Conservation (phyloP, 2,888 invertebrate genomes). For the Lithosia quadra region DNA sequence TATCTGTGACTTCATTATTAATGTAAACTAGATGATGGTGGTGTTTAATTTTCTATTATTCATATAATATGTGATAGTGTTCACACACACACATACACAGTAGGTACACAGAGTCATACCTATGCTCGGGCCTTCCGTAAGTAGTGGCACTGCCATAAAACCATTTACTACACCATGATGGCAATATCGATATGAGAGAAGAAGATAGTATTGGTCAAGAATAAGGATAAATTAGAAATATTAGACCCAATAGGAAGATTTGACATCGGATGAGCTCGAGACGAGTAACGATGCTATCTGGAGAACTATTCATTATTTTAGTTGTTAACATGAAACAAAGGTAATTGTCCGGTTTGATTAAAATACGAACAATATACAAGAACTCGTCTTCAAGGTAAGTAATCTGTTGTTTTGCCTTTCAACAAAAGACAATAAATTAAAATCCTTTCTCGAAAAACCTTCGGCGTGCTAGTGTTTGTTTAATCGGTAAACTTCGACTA, state of each 20-base stretch:
- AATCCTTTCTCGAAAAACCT: conserved; percentile 30
- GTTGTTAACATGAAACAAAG: too few species aligned
- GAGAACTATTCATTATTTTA: too few species aligned
- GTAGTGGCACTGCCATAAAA: too few species aligned
- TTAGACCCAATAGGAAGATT: too few species aligned
- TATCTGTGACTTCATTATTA: conserved; percentile 12
- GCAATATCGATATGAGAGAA: too few species aligned
- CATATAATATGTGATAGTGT: too few species aligned
- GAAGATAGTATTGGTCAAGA: not conserved
- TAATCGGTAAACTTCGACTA: not conserved
- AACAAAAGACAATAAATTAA: conserved; percentile 37
- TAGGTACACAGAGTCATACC: too few species aligned
- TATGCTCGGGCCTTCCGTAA: too few species aligned
- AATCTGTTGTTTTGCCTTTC: conserved; percentile 9
- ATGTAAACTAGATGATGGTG: not conserved
- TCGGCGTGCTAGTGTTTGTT: conserved; percentile 28
- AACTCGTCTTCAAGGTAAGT: conserved; percentile 20
- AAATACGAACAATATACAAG: conserved; percentile 1
- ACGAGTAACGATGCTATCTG: too few species aligned
- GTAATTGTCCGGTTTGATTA: conserved; percentile 18
- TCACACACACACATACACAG: too few species aligned
- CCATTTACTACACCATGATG: too few species aligned
- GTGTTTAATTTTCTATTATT: not conserved
- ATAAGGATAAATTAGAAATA: not conserved
- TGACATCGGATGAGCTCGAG: too few species aligned